A percentile compares a stretch with the other conserved stretches of the same genome.
Conservation (phyloP, 2,797 vertebrate species). For the Taeniopygia guttata region DNA sequence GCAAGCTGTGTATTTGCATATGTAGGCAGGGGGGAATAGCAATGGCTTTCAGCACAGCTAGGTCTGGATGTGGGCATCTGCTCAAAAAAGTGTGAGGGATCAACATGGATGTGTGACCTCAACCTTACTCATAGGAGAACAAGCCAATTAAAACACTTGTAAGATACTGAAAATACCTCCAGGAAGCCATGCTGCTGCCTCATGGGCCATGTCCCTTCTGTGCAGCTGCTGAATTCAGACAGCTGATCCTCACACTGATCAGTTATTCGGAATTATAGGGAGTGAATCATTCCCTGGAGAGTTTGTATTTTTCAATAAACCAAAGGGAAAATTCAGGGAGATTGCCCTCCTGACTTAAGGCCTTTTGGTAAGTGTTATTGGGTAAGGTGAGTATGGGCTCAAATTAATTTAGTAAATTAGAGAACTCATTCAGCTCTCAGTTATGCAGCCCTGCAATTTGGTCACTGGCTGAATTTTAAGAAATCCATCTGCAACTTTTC, state of each 20-base stretch:
- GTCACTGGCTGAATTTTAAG: background rate
- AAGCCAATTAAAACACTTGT: background rate
- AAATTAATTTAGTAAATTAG: background rate
- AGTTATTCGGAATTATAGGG: background rate
- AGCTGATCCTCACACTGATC: background rate
- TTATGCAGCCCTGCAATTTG: background rate
- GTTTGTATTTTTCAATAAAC: background rate
- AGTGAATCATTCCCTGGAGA: background rate
- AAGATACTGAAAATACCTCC: background rate
- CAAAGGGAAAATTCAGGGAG: background rate
- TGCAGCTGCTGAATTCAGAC: background rate
- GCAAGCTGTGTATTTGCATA: accelerated
- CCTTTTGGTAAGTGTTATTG: background rate
- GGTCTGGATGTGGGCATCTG: background rate
- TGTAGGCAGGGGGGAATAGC: background rate
- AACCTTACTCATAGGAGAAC: background rate
- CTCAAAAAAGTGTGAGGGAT: background rate
- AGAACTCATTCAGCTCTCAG: background rate
- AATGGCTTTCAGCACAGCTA: background rate
- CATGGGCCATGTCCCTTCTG: accelerated
- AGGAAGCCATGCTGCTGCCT: background rate
- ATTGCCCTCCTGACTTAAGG: background rate
- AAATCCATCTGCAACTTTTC: background rate
- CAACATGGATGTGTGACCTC: background rate
- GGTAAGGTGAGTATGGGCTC: background rate